Percentiles rank a stretch among this genome's conserved stretches.
These are phyloP conservation scores for Calameuta pallipes DNA, from an alignment of 2,888 invertebrate genomes.

Conservation along the genomic window DNA sequence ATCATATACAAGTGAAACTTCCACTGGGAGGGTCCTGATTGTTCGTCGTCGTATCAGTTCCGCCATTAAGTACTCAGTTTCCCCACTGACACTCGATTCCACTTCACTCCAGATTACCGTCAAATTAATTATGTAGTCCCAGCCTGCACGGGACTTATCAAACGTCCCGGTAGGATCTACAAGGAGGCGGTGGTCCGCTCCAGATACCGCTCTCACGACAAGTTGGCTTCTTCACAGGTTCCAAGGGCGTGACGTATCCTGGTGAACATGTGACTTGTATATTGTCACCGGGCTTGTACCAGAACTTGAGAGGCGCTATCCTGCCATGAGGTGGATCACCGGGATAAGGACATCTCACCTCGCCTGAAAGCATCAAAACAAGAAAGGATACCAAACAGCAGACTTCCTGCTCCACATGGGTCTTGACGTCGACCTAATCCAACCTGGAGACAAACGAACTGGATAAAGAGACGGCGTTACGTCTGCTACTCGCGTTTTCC, in stretches of 20 bases:
- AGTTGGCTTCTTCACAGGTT: slow-evolving; percentile 73
- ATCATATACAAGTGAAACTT: not conserved
- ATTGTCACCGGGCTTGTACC: slow-evolving; percentile 80
- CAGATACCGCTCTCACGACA: slow-evolving; percentile 77
- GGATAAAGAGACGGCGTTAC: not conserved
- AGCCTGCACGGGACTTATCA: slow-evolving; percentile 50
- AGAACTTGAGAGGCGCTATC: slow-evolving; percentile 78
- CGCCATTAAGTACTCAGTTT: not conserved
- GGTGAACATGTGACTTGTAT: slow-evolving; percentile 77
- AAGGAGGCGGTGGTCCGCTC: slow-evolving; percentile 76
- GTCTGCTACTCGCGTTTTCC: not conserved
- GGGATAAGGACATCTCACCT: slow-evolving; percentile 78
- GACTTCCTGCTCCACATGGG: not conserved
- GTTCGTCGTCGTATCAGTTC: not conserved
- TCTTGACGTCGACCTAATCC: not conserved
- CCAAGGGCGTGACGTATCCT: slow-evolving; percentile 70
- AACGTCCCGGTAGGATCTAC: slow-evolving; percentile 74
- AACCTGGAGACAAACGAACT: not conserved
- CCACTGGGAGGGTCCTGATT: not conserved
- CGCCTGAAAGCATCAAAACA: slow-evolving; percentile 68
- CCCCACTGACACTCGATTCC: not conserved
- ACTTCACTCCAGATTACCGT: not conserved
- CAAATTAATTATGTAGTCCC: not conserved
- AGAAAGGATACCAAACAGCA: not conserved
- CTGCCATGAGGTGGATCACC: slow-evolving; percentile 79